phyloP scores from a whole-genome alignment of 2,113 vertebrate genomes.

The Paedocypris sp. region DNA sequence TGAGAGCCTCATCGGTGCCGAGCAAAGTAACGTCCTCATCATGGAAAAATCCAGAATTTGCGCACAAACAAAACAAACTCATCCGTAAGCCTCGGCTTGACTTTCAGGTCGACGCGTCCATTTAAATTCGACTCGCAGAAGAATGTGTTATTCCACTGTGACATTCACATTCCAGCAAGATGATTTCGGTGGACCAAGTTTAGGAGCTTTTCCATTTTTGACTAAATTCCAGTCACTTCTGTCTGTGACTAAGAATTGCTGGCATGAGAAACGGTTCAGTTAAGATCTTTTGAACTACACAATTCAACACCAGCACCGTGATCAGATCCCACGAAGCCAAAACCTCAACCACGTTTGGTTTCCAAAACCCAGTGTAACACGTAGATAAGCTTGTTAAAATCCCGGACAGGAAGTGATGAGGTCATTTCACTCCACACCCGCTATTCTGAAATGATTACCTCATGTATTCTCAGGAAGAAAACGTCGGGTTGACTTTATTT shows the following conservation, averaged over 20 bases:
- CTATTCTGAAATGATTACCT: conserved; percentile 3
- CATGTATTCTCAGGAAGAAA: background rate
- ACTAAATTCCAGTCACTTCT: background rate
- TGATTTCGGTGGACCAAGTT: background rate
- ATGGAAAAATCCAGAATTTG: conserved; percentile 1
- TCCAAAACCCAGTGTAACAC: background rate
- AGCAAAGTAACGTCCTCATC: conserved; percentile 15
- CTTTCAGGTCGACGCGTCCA: background rate
- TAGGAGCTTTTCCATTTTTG: background rate
- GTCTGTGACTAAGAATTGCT: conserved; percentile 8
- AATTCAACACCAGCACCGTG: too few species aligned
- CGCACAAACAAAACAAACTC: background rate
- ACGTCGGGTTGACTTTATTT: too few species aligned
- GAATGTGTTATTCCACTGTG: background rate
- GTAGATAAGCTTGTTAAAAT: background rate
- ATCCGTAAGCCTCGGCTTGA: background rate
- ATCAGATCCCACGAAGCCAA: too few species aligned
- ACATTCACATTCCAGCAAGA: background rate
- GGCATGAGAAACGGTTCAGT: background rate
- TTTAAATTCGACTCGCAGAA: background rate
- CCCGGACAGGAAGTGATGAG: conserved; percentile 7
- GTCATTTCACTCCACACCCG: conserved; percentile 1
- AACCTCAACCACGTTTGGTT: background rate
- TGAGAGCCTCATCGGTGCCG: conserved; percentile 41
- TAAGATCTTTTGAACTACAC: too few species aligned